Evolutionary conservation across 2,888 invertebrate genomes (phyloP), one percentile per base, ranked within the genome.

Genomic region (Eugnorisma glareosa): DNA sequence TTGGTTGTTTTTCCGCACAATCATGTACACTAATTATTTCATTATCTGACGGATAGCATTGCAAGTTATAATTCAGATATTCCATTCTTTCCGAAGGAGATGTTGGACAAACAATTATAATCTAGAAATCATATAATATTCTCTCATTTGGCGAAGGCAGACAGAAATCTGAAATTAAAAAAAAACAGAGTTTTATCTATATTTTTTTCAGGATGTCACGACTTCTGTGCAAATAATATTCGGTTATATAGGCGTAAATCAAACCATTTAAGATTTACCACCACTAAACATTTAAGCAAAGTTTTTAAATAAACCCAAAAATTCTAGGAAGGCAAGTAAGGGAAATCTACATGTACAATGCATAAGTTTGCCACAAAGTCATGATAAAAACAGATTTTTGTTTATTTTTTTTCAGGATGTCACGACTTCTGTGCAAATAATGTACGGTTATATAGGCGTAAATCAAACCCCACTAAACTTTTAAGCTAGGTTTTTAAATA

Each of bases 301-400:
- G 28, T 28, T 57, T 28, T 57, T 57, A 15, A 28, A 57, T 57
- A 57, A 57, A 57, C 21, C 10, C 7, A 24, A 67, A 48, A 35
- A 24, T 13, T n/a, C 18, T 1, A 54, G 4, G 1, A 70, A 61
- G 4, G 1, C 11, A 43, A 43, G 8, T 21, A 5, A 21, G 7
- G 15, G n/a, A 28, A 59, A 59, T 76, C 21, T 66, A 63, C 11
- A 21, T 45, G 10, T 15, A 31, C 8, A 76, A 37, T 24, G 8
- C 6, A 6, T 48, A 54, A 45, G 37, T n/a, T 40, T 75, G n/a
- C 21, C 75, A 43, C 28, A 67, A 73, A 82, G n/a, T 21, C n/a
- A 67, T 76, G n/a, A n/a, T n/a, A 18, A 45, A 45, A 18, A 15
- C 43, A 15, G 45, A 45, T 45, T 6, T 21, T 7, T 21, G 45